These are phyloP conservation scores for Misgurnus anguillicaudatus DNA, from an alignment of 2,113 vertebrate genomes.

Conservation along the genomic window DNA sequence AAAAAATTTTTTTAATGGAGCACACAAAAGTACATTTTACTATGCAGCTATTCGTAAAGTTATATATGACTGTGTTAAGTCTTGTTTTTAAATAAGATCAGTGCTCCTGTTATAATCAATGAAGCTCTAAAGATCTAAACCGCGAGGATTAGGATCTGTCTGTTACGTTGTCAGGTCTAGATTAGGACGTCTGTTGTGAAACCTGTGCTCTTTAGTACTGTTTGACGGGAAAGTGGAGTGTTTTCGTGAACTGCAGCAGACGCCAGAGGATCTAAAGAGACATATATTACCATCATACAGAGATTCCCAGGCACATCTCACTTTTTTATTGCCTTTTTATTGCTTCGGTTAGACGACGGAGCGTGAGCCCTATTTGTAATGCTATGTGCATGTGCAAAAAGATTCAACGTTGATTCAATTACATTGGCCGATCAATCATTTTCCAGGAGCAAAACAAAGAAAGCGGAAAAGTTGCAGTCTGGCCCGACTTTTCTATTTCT, in stretches of 20 bases:
- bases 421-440: constrained; percentile 50
- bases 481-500: neutral
- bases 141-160: too few species aligned
- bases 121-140: neutral
- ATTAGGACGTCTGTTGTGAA: constrained; percentile 32
- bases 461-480: constrained; percentile 32
- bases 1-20: too few species aligned
- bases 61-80: too few species aligned
- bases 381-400: constrained; percentile 47
- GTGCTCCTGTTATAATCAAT: neutral
- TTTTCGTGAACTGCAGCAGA: constrained; percentile 16
- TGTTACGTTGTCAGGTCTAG: constrained; percentile 17
- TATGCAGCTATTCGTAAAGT: too few species aligned
- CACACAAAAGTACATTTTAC: too few species aligned
- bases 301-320: constrained; percentile 44
- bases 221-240: constrained; percentile 41
- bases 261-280: constrained; percentile 34
- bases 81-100: neutral
- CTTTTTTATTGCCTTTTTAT: constrained; percentile 56
- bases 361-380: constrained; percentile 44
- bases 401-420: constrained; percentile 54
- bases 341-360: constrained; percentile 51
- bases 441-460: constrained; percentile 39
- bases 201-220: constrained; percentile 45
- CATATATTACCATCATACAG: constrained; percentile 44